Evolutionary conservation across 2,113 vertebrate genomes (phyloP), one percentile per base, ranked within the genome.

Genomic region (Rhadina sibilatrix): DNA sequence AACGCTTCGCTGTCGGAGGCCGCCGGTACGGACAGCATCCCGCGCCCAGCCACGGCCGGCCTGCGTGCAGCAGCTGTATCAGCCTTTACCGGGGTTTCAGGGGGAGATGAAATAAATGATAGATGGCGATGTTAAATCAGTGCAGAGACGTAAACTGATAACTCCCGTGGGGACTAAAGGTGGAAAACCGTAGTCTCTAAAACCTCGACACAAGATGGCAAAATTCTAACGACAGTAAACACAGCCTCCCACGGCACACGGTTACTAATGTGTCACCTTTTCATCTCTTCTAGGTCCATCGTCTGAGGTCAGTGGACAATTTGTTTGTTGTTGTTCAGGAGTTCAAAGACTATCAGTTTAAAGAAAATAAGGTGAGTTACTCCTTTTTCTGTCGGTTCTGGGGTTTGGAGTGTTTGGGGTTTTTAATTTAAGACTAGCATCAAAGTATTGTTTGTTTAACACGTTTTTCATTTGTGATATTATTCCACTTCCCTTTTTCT

Each of bases 281-380:
- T 79, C 27, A 0, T 75, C 37, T 69, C 79, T 40, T 78, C 12
- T 10, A 99, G 99, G 99, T 99, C 81, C 99, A 99, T 95, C 98
- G 96, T 15, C 97, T 99, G 40, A 98, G 98, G 92, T 99, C 99
- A 38, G 99, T 99, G 90, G 99, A 99, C 96, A 99, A 99, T 83
- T 97, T 99, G 49, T 99, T 99, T 97, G 99, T 99, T 40, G 98
- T 99, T 15, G 98, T 99, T 74, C 95, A 99, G 68, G 98, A 99
- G 71, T 99, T 98, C 97, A 98, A 98, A 71, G 98, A 99, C 85
- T 99, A 98, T 57, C 97, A 97, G 6, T 99, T 99, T 88, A 99
- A 99, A 97, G 98, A 98, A 69, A 98, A 94, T 64, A 99, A 99
- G 99, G 99, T 99, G 97, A 97, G 95, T 31, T 57, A 6, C 54